phyloP scores from a whole-genome alignment of 2,113 vertebrate genomes.

The Pardalotus punctatus region DNA sequence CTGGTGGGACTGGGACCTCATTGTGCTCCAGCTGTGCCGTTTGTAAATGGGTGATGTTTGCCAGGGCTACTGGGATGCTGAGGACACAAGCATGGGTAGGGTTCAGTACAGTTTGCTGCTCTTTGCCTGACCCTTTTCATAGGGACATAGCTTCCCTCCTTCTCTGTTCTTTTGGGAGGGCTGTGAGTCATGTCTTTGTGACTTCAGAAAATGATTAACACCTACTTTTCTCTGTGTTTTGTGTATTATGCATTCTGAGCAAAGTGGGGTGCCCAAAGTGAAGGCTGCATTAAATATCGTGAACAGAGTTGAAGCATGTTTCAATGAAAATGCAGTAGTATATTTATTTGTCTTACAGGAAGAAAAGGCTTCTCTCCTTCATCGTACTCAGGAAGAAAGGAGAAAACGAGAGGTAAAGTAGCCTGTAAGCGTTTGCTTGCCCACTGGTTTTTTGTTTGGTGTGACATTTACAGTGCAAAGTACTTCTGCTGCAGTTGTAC shows the following conservation, averaged over 20 bases:
- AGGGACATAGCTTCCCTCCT: neutral
- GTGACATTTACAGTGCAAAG: neutral
- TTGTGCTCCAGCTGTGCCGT: neutral
- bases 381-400: constrained; percentile 97
- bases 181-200: neutral
- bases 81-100: neutral
- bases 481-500: neutral
- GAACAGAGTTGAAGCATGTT: neutral
- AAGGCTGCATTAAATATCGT: neutral
- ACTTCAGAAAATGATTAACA: neutral
- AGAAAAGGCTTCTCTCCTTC: constrained; percentile 95
- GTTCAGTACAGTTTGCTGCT: neutral
- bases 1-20: neutral
- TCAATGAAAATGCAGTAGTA: neutral
- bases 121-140: neutral
- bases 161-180: neutral
- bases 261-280: neutral
- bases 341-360: constrained; percentile 77
- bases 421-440: neutral
- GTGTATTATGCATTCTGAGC: accelerated
- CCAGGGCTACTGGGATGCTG: neutral
- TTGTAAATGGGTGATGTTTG: neutral
- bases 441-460: neutral
- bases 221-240: neutral
- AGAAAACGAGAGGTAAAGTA: constrained; percentile 91